Conservation (phyloP, 2,888 invertebrate genomes). For the Myathropa florea region DNA sequence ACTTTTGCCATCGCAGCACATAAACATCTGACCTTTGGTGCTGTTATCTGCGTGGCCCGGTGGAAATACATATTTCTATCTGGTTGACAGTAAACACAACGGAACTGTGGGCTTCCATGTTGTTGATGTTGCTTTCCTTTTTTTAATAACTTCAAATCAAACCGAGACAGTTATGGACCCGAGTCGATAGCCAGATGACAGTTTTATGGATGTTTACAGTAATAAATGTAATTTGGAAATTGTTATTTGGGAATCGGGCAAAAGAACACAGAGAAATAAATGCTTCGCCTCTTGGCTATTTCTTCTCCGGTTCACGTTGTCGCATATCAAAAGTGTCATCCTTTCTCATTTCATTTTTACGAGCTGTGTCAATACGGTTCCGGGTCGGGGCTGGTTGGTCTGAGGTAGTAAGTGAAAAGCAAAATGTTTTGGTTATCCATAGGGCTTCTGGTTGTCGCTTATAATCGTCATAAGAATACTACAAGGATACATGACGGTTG, state of each 20-base stretch:
- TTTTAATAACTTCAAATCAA: constrained; percentile 69
- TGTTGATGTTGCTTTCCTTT: constrained; percentile 20
- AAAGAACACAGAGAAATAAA: constrained; percentile 24
- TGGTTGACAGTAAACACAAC: constrained; percentile 47
- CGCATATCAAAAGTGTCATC: constrained; percentile 69
- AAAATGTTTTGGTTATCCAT: constrained; percentile 44
- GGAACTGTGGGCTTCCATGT: constrained; percentile 52
- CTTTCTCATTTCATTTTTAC: constrained; percentile 69
- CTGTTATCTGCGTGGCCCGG: constrained; percentile 16
- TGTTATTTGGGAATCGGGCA: constrained; percentile 54
- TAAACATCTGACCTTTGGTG: constrained; percentile 60
- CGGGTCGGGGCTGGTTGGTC: constrained; percentile 1
- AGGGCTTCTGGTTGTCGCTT: constrained; percentile 57
- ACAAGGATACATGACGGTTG: constrained; percentile 5
- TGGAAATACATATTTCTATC: constrained; percentile 27
- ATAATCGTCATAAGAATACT: constrained; percentile 57
- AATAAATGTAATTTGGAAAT: constrained; percentile 76
- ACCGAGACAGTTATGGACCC: constrained; percentile 66
- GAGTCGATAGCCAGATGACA: constrained; percentile 73
- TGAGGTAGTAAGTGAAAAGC: constrained; percentile 56
- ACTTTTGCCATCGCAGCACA: constrained; percentile 48
- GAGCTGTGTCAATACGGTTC: constrained; percentile 58
- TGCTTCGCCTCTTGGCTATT: constrained; percentile 50
- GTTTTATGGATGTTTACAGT: constrained; percentile 78
- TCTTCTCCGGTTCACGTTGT: constrained; percentile 35